A percentile compares a stretch with the other conserved stretches of the same genome.
Evolutionary conservation across 2,888 invertebrate species (phyloP).

Genomic region (Pherbina coryleti): DNA sequence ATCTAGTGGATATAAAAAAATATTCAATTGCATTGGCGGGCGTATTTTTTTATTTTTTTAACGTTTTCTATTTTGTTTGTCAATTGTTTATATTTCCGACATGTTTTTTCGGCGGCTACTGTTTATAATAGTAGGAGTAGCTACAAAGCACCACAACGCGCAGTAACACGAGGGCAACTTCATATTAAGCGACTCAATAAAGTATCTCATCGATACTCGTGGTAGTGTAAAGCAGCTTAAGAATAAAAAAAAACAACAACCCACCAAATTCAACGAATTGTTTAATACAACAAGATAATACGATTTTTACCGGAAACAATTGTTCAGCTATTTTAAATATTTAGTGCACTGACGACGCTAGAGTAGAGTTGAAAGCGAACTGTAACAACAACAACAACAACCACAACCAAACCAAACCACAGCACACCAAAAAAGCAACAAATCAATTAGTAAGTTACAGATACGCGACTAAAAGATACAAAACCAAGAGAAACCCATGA

Average conservation of each 20-base stretch:
- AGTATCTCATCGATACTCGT: not conserved
- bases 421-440: not conserved
- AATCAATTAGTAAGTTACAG: not conserved
- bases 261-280: not conserved
- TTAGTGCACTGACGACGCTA: constrained; percentile 54
- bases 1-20: not conserved
- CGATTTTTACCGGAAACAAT: constrained; percentile 59
- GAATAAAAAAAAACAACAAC: not conserved
- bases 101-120: not conserved
- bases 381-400: not conserved
- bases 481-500: not conserved
- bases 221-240: not conserved
- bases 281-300: not conserved
- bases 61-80: not conserved
- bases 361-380: not conserved
- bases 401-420: not conserved
- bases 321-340: constrained; percentile 61
- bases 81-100: constrained; percentile 3
- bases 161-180: not conserved
- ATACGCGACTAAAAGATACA: not conserved
- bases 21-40: not conserved
- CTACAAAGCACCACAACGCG: not conserved
- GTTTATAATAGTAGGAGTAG: not conserved
- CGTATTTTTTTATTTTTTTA: not conserved
- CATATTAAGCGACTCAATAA: not conserved